These are phyloP conservation scores for Corynorhinus townsendii DNA, from an alignment of 2,113 vertebrate species.

Conservation along the genomic window DNA sequence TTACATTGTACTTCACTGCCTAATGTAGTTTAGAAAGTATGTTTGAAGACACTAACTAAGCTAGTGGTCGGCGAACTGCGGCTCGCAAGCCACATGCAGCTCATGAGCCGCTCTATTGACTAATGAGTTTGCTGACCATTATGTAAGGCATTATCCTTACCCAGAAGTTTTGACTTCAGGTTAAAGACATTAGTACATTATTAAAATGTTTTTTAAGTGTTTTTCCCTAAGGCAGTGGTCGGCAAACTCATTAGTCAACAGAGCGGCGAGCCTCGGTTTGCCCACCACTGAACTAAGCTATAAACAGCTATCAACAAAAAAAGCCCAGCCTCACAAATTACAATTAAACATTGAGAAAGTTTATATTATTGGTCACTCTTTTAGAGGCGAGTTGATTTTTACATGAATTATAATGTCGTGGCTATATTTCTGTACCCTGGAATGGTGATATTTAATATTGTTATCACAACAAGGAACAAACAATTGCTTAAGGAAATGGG, in stretches of 20 bases:
- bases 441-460: conserved; percentile 76
- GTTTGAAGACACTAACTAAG: conserved; percentile 21
- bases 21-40: conserved; percentile 37
- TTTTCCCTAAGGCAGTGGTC: no score
- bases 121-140: no score
- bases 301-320: conserved; percentile 23
- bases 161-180: no score
- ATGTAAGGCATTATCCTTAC: no score
- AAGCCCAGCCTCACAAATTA: background rate
- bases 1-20: conserved; percentile 43
- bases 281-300: conserved; percentile 12
- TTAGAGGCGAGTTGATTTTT: conserved; percentile 33
- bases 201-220: no score
- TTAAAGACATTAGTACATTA: no score
- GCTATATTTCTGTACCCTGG: background rate
- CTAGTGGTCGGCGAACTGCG: background rate
- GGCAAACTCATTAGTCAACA: no score
- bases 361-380: background rate
- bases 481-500: conserved; percentile 81
- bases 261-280: no score
- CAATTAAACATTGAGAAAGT: background rate
- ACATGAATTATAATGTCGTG: conserved; percentile 8
- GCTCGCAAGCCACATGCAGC: no score
- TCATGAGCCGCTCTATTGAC: no score
- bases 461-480: conserved; percentile 81